Conservation (phyloP, 2,888 invertebrate genomes). For the Torymus auratus region DNA sequence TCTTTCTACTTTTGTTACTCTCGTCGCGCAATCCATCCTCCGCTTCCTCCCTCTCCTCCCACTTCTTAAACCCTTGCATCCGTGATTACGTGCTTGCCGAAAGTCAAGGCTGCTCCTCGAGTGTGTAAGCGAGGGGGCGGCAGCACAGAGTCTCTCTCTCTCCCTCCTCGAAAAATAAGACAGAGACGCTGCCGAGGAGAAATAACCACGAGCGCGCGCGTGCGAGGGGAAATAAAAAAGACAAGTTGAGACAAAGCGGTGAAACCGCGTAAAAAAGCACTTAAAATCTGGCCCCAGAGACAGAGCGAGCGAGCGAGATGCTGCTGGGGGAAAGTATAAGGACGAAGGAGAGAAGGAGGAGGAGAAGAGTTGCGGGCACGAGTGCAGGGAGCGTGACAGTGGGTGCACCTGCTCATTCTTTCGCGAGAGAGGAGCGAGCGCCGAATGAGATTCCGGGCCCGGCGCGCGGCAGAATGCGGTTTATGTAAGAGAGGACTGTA, state of each 20-base stretch:
- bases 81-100: conserved; percentile 68
- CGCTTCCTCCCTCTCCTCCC: no score
- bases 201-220: not conserved
- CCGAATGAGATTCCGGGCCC: conserved; percentile 55
- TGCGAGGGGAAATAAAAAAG: conserved; percentile 55
- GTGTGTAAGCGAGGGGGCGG: conserved; percentile 59
- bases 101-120: conserved; percentile 63
- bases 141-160: not conserved
- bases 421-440: conserved; percentile 51
- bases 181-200: conserved; percentile 17
- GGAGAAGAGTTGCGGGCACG: conserved; percentile 69
- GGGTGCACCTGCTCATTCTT: conserved; percentile 76
- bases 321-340: conserved; percentile 42
- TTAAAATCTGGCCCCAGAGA: conserved; percentile 64
- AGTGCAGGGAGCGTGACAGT: conserved; percentile 76
- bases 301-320: conserved; percentile 45
- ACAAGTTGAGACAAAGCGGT: conserved; percentile 70
- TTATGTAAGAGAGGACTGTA: conserved; percentile 50
- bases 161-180: conserved; percentile 35
- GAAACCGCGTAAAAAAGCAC: conserved; percentile 73
- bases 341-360: conserved; percentile 45
- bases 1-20: no score
- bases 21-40: no score
- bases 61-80: no score
- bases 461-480: conserved; percentile 43